Evolutionary conservation across 1,140 invertebrate genomes (phyloP), one percentile per base, ranked within the genome.

Genomic region (Tachypleus tridentatus): DNA sequence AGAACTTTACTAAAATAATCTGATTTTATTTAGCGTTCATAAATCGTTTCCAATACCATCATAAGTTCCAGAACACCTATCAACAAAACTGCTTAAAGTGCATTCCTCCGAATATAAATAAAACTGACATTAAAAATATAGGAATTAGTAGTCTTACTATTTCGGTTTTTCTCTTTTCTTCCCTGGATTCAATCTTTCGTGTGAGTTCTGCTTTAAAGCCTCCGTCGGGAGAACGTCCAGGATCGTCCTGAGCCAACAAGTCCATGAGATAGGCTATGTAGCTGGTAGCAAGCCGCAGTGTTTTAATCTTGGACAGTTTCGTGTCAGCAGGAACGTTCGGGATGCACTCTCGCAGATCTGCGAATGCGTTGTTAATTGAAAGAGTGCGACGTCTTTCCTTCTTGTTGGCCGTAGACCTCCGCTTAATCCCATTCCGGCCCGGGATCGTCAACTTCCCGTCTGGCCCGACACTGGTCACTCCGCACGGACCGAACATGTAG

Each of bases 281-380:
- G 63, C 74, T 76, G 4, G 79, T 82, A 5, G 80, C 80, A 62
- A 82, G 72, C 56, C 79, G 71, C 58, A 82, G 70, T 4, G 80
- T 82, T 72, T 82, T 81, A 48, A 82, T 82, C 71, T 82, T 82
- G 53, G 80, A 82, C 57, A 97, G 76, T 78, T 97, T 97, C 0
- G 94, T 97, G 74, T 97, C 94, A 0, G 88, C 85, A 1, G 93
- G 93, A 4, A 97, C 93, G 73, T 97, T 96, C 0, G 95, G 95
- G 71, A 98, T 97, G 76, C 91, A 91, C 64, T 94, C 92, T 3
- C 94, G 78, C 0, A 98, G 79, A 73, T 92, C 87, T 1, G 91
- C 86, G 74, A 97, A 98, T 0, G 94, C 94, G 66, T 88, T 93
- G 78, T 98, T 98, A 70, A 98, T 97, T 69, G 89, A 93, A 76